phyloP scores from a whole-genome alignment of 1,140 invertebrate species.

The Temnothorax nylanderi region DNA sequence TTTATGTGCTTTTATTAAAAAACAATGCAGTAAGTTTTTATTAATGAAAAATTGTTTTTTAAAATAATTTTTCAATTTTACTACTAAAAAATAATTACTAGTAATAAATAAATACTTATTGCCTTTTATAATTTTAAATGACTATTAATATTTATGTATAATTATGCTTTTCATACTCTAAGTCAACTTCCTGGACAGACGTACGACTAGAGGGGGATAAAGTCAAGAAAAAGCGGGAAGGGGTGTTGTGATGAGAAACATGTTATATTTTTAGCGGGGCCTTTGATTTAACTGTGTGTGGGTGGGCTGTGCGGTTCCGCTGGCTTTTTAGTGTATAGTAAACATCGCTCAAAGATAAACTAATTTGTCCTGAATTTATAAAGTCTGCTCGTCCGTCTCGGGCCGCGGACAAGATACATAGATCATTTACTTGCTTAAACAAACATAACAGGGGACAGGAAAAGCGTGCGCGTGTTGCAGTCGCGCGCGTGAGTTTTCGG shows the following conservation, averaged over 20 bases:
- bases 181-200: slow-evolving; percentile 1
- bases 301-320: slow-evolving; percentile 69
- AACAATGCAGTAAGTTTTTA: neutral
- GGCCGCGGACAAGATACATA: slow-evolving; percentile 63
- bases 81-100: neutral
- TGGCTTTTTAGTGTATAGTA: slow-evolving; percentile 68
- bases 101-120: neutral
- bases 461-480: slow-evolving; percentile 36
- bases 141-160: neutral
- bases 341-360: slow-evolving; percentile 74
- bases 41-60: neutral
- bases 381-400: slow-evolving; percentile 58
- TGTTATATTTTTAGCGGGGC: slow-evolving; percentile 73
- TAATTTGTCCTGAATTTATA: slow-evolving; percentile 76
- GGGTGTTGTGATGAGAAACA: slow-evolving; percentile 64
- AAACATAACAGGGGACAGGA: slow-evolving; percentile 42
- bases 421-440: slow-evolving; percentile 65
- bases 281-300: slow-evolving; percentile 53
- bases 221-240: slow-evolving; percentile 34
- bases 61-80: neutral
- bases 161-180: slow-evolving; percentile 16
- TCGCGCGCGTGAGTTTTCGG: slow-evolving; percentile 1
- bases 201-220: neutral
- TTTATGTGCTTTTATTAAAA: neutral
- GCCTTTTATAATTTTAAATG: neutral